Base-by-base conservation (phyloP, 2,888 invertebrate species). In the Bombyx huttoni region DNA sequence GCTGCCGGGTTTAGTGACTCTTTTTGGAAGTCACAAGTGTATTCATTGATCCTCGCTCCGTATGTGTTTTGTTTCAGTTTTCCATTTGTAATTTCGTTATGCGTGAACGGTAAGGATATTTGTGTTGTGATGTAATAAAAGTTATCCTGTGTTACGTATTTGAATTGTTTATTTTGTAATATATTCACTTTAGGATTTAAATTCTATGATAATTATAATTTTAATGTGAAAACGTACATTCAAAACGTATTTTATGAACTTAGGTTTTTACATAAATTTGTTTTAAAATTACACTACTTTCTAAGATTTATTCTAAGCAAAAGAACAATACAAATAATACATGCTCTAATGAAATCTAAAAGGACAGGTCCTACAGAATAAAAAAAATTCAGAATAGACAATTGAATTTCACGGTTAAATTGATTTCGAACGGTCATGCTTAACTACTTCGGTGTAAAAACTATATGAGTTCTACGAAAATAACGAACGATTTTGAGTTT, bases 401-500 rank as follows among this genome's bases (percentile, higher is more conserved):
- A 40, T 40, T 40, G 40, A 40, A 40, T 40, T 40, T 40, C 40
- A 46, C 33, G 46, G 46, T 46, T 47, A 34, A 50, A 50, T 46
- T 13, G 13, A 47, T 34, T 50, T 46, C 33, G n/a, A 40, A 34
- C 46, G 8, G 46, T 8, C 81, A 81, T 80, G 79, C 83, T 79
- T 71, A 68, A 67, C 65, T 66, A 71, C 62, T 73, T 73, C 63
- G 56, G 57, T 70, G 66, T 66, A 71, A 74, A 70, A 61, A 67
- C 65, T 70, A 75, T 68, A 58, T 62, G 62, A 59, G 60, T 75
- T 76, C 78, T 74, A 75, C 62, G 70, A 73, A 79, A 60, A 3
- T 40, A 67, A 60, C 63, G 58, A 64, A 65, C 62, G 64, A 64
- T 62, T 65, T 65, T 64, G 70, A 61, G 64, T 59, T 61, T 62